These are phyloP conservation scores for Craniophora ligustri DNA, from an alignment of 2,888 invertebrate species.

Conservation along the genomic window DNA sequence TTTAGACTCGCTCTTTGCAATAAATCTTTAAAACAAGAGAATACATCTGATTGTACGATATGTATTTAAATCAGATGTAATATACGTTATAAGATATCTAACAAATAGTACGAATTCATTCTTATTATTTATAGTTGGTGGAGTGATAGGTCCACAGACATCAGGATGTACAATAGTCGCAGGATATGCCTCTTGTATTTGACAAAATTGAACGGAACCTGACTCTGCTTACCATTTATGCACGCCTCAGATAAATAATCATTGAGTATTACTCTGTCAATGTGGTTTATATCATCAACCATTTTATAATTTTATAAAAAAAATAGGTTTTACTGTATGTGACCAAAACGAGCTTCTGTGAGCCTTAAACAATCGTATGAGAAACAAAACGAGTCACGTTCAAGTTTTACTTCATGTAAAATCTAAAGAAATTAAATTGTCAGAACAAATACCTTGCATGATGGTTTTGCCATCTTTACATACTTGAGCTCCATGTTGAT, in stretches of 20 bases:
- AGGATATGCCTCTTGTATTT: neutral
- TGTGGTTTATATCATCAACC: neutral
- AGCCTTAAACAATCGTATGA: neutral
- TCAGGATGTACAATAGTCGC: neutral
- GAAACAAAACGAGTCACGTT: neutral
- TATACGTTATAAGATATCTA: too few species aligned
- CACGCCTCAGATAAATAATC: neutral
- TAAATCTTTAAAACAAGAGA: constrained; percentile 4
- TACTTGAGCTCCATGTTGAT: neutral
- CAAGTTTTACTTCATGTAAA: neutral
- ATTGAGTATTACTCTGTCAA: neutral
- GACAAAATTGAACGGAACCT: neutral
- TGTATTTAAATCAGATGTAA: neutral
- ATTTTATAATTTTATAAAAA: neutral
- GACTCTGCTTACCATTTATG: neutral
- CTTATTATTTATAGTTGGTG: neutral
- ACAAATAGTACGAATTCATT: neutral
- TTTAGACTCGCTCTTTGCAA: constrained; percentile 25
- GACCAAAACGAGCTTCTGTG: neutral
- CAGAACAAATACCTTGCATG: neutral
- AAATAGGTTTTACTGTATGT: neutral
- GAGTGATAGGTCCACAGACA: neutral
- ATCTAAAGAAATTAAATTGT: neutral
- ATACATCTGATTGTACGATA: neutral
- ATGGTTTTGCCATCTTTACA: neutral